A percentile compares a stretch with the other conserved stretches of the same genome.
These are phyloP conservation scores for Oscheius sp. DNA, from an alignment of 2,888 invertebrate species.

Conservation along the genomic window DNA sequence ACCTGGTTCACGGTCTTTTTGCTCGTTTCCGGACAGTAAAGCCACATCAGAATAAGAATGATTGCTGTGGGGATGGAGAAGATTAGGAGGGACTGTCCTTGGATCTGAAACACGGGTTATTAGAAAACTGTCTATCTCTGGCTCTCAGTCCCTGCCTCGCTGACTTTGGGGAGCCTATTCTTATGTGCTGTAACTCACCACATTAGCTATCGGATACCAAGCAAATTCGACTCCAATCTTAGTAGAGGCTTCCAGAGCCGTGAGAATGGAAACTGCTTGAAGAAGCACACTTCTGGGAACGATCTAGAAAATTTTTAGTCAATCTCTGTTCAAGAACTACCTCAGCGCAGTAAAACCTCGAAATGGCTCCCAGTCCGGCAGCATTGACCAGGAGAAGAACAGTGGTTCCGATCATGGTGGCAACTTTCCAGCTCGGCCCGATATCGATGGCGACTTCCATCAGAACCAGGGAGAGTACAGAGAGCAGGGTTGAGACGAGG, in stretches of 20 bases:
- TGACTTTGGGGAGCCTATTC: neutral
- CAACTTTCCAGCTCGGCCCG: conserved; percentile 43
- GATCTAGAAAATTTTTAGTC: neutral
- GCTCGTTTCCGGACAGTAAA: conserved; percentile 41
- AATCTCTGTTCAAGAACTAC: neutral
- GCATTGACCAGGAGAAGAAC: conserved; percentile 44
- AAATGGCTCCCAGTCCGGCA: conserved; percentile 47
- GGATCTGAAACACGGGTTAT: conserved; percentile 34
- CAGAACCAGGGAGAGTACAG: conserved; percentile 34
- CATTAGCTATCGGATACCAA: conserved; percentile 45
- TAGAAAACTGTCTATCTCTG: too few relatives aligned
- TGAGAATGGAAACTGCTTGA: conserved; percentile 41
- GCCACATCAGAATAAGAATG: conserved; percentile 37
- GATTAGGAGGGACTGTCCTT: conserved; percentile 40
- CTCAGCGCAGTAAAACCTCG: conserved; percentile 51
- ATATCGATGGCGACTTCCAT: conserved; percentile 41
- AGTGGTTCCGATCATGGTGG: conserved; percentile 40
- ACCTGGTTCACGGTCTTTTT: conserved; percentile 37
- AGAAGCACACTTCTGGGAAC: conserved; percentile 45
- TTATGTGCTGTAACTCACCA: conserved; percentile 26
- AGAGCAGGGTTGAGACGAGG: conserved; percentile 38
- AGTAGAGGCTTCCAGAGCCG: conserved; percentile 42
- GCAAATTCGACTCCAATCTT: conserved; percentile 47
- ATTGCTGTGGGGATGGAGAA: conserved; percentile 43
- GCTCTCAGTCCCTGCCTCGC: too few relatives aligned